Percentiles rank a stretch among this genome's conserved stretches.
phyloP scores from a whole-genome alignment of 2,888 invertebrate genomes.

The Parnassius mnemosyne region DNA sequence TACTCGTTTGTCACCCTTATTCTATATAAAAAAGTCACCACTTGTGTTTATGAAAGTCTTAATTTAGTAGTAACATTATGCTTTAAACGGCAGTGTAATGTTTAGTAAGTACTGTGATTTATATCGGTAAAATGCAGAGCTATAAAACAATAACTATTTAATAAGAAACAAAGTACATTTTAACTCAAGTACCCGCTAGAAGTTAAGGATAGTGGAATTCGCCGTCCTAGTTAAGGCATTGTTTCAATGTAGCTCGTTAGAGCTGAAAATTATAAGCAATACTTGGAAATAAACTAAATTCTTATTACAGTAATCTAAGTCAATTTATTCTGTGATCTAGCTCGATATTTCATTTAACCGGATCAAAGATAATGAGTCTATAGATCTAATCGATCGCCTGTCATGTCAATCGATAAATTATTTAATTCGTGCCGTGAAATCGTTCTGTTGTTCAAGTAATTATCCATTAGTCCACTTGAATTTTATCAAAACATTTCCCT shows the following conservation, averaged over 20 bases:
- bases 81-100: no score
- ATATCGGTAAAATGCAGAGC: no score
- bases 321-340: conserved; percentile 19
- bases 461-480: conserved; percentile 17
- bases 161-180: background rate
- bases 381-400: conserved; percentile 35
- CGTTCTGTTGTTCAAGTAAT: conserved; percentile 8
- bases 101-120: no score
- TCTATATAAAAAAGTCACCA: no score
- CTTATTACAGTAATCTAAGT: conserved; percentile 7
- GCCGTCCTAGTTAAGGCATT: conserved; percentile 9
- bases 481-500: conserved; percentile 12
- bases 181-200: conserved; percentile 14
- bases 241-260: conserved; percentile 11
- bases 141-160: no score
- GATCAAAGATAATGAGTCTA: conserved; percentile 33
- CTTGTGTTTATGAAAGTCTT: no score
- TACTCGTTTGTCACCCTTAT: no score
- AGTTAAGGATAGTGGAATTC: conserved; percentile 1
- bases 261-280: conserved; percentile 15
- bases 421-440: conserved; percentile 24
- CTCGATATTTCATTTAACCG: conserved; percentile 26
- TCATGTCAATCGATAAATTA: conserved; percentile 33
- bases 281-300: conserved; percentile 13
- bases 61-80: no score